Percentiles rank a stretch among this genome's conserved stretches.
These are phyloP conservation scores for Drosophila lacteicornis DNA, from an alignment of 1,140 invertebrate species.

Conservation along the genomic window DNA sequence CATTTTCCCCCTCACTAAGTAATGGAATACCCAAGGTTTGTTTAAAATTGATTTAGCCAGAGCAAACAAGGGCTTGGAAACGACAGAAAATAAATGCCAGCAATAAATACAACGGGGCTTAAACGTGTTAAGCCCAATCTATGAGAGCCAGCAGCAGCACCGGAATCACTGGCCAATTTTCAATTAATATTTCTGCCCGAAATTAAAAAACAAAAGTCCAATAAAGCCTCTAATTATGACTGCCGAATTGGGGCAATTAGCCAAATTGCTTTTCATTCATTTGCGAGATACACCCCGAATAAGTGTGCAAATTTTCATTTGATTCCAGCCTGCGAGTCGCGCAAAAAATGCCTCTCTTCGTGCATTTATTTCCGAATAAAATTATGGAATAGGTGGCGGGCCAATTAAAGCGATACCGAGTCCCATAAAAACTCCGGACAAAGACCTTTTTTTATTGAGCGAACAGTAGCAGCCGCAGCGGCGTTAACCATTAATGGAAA, in stretches of 20 bases:
- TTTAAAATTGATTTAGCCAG: slow-evolving; percentile 8
- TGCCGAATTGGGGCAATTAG: slow-evolving; percentile 63
- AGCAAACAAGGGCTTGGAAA: slow-evolving; percentile 6
- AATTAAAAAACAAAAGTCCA: slow-evolving; percentile 23
- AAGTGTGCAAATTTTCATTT: slow-evolving; percentile 46
- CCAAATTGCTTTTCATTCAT: slow-evolving; percentile 37
- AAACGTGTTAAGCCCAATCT: not conserved
- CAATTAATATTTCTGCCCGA: slow-evolving; percentile 41
- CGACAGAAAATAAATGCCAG: not conserved
- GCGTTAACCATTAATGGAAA: slow-evolving; percentile 59
- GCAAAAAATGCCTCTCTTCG: slow-evolving; percentile 1
- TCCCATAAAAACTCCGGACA: slow-evolving; percentile 26
- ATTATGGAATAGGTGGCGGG: slow-evolving; percentile 29
- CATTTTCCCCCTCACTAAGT: slow-evolving; percentile 1
- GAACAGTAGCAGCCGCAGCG: slow-evolving; percentile 17
- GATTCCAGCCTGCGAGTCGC: slow-evolving; percentile 1
- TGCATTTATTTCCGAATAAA: slow-evolving; percentile 25
- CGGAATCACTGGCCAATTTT: slow-evolving; percentile 25
- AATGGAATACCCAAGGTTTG: slow-evolving; percentile 5
- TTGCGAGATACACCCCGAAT: slow-evolving; percentile 17
- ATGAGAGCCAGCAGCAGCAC: not conserved
- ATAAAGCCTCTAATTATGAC: slow-evolving; percentile 47
- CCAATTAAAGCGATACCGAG: slow-evolving; percentile 40
- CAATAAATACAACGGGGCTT: not conserved
- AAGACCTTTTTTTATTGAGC: slow-evolving; percentile 56